Conservation (phyloP, 37 sponge, comb jelly and placozoan genomes). For the Bolinopsis microptera region DNA sequence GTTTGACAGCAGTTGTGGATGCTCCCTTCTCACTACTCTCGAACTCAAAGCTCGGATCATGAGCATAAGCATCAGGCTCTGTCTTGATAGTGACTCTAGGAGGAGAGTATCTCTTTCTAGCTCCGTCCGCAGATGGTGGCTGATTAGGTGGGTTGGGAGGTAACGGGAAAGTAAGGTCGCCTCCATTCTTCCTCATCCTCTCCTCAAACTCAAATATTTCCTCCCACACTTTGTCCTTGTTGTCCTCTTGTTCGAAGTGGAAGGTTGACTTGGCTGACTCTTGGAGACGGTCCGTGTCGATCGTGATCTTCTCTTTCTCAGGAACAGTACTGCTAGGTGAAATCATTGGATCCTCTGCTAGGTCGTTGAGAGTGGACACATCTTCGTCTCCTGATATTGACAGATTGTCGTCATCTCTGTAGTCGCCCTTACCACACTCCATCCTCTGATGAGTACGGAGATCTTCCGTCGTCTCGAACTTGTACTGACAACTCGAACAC, state of each 20-base stretch:
- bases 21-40: conserved; percentile 37
- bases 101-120: not conserved
- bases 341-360: not conserved
- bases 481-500: conserved; percentile 47
- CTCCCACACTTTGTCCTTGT: conserved; percentile 61
- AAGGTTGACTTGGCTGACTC: conserved; percentile 2
- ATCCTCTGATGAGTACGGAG: not conserved
- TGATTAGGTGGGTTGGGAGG: not conserved
- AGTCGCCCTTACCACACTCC: not conserved
- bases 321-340: not conserved
- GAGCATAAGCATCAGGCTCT: conserved; percentile 33
- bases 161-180: not conserved
- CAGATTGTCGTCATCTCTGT: conserved; percentile 13
- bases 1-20: not conserved
- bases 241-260: conserved; percentile 48
- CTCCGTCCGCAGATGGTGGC: not conserved
- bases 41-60: conserved; percentile 61
- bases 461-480: conserved; percentile 55
- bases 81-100: conserved; percentile 1
- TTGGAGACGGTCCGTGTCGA: not conserved
- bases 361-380: not conserved
- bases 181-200: conserved; percentile 15
- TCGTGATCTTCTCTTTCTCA: conserved; percentile 34
- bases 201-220: conserved; percentile 29
- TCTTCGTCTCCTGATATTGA: conserved; percentile 63